Base-by-base conservation (phyloP, 1,140 invertebrate genomes). In the Luehdorfia chinensis region DNA sequence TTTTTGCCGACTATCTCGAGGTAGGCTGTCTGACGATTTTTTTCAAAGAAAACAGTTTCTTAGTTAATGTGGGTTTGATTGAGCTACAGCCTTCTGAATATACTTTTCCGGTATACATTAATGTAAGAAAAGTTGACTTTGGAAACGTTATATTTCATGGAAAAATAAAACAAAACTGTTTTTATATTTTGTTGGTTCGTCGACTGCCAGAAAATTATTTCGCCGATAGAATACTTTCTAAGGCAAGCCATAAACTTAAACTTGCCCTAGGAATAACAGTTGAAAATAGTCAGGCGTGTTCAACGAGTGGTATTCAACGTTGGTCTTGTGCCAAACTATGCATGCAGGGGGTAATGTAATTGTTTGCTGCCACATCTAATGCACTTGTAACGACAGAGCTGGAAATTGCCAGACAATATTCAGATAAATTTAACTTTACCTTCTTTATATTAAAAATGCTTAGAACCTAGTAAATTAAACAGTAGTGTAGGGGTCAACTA, bases 311-410 rank as follows among this genome's bases (percentile, higher is more conserved):
- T 57, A 67, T 67, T 68, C 58, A 57, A 60, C 53, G 56, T 78
- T 79, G 75, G 75, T 75, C 39, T 51, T 23, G 60, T 73, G 78
- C 78, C 78, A 83, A 83, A 78, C 59, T 67, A 66, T 72, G 66
- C 64, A 65, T 70, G 70, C 62, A 54, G 39, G 50, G 19, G 59
- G 66, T 64, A 66, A 75, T 77, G 63, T 84, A 75, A 84, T 84
- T 79, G 75, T 84, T 84, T 78, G 67, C 49, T 49, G 48, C 62
- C 60, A 70, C 50, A 60, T 73, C 67, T 79, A 77, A 78, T 81
- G 69, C 59, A 52, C 59, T 54, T 34, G 52, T 71, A 79, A 79
- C 73, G 71, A 72, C 61, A 49, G 52, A 57, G 41, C 56, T 66
- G 54, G 55, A 50, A 66, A 59, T 44, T 36, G 32, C 50, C 37